Conservation (phyloP, 1,140 invertebrate genomes). For the Drosophila arizonae region DNA sequence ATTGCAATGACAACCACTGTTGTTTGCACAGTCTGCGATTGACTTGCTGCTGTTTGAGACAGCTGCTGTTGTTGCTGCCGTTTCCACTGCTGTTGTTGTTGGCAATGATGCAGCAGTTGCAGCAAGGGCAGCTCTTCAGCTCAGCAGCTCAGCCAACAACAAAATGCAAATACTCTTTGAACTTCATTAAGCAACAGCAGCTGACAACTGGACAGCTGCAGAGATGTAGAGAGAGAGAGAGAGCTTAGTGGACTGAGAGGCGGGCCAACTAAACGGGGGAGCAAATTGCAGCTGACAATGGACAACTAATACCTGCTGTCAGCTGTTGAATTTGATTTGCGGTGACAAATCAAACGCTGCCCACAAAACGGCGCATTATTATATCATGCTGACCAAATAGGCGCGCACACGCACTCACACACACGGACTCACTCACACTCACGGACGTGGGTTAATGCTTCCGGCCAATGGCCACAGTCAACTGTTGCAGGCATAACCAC, state of each 20-base stretch:
- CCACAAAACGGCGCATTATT: slow-evolving; percentile 66
- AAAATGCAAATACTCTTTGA: slow-evolving; percentile 53
- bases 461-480: slow-evolving; percentile 27
- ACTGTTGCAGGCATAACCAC: slow-evolving; percentile 70
- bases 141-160: slow-evolving; percentile 24
- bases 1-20: slow-evolving; percentile 35
- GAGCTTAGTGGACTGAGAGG: not conserved
- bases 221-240: not conserved
- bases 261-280: slow-evolving; percentile 1
- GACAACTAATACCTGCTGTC: slow-evolving; percentile 16
- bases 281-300: slow-evolving; percentile 3
- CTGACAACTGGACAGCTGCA: slow-evolving; percentile 23
- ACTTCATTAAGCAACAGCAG: slow-evolving; percentile 54
- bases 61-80: slow-evolving; percentile 37
- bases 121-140: not conserved
- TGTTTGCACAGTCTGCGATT: slow-evolving; percentile 53
- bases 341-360: slow-evolving; percentile 58
- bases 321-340: slow-evolving; percentile 71
- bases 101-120: slow-evolving; percentile 3
- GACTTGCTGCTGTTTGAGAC: slow-evolving; percentile 61
- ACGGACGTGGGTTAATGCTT: not conserved
- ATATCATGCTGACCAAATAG: slow-evolving; percentile 51
- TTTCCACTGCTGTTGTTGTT: not conserved
- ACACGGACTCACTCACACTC: not conserved
- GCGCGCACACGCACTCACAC: not conserved